Evolutionary conservation across 2,888 invertebrate genomes (phyloP), one percentile per base, ranked within the genome.

Genomic region (Nineta flava): DNA sequence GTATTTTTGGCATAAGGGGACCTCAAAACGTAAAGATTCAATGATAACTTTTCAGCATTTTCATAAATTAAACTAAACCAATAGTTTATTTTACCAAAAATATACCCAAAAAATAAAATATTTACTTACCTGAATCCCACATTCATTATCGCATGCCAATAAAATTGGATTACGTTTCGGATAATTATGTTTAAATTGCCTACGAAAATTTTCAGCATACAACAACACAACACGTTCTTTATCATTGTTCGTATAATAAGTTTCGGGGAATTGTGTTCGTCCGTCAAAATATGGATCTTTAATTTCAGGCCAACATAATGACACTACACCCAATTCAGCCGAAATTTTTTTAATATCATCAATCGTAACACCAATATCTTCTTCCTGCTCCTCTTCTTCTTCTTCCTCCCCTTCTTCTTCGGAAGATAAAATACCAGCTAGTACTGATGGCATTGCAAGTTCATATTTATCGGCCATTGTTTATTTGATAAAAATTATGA

Each of bases 161-260:
- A 87, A 69, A 49, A 86, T 60, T 1, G 83, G 81, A 53, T 77
- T 77, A 47, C 83, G 71, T 26, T 74, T 63, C 1, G 73, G 71
- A 63, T 73, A 79, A 46, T 72, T 67, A 49, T 71, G 66, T 49
- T 69, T 66, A 65, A 76, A 84, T 58, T 87, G 87, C 47, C 74
- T 71, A 13, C 87, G 74, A 61, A 87, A 87, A 63, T 85, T 87
- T 64, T 87, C 87, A 0, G 83, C 79, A 58, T 83, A 83, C 48
- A 83, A 72, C 43, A 87, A 63, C 9, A 86, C 60, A 12, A 84
- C 62, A 47, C 80, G 76, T 62, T 88, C 87, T 61, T 87, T 85
- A 16, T 75, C 66, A 13, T 69, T 76, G 56, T 83, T 76, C 2
- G 70, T 76, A 50, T 75, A 75, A 60, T 87, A 87, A 50, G 74